These are phyloP conservation scores for Rhinichthys klamathensis DNA, from an alignment of 2,113 vertebrate genomes.

Conservation along the genomic window DNA sequence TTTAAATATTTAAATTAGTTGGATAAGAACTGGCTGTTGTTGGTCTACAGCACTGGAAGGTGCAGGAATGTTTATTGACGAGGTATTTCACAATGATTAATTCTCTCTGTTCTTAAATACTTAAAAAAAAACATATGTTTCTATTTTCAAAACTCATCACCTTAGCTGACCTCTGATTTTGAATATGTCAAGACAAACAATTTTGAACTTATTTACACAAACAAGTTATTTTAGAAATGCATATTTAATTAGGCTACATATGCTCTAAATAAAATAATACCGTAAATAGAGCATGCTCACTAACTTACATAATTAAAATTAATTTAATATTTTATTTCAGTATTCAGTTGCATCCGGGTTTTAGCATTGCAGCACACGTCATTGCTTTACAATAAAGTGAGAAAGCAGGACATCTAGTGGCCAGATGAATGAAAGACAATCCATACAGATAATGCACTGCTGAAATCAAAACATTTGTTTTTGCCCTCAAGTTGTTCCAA, in stretches of 20 bases:
- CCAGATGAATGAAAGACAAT: neutral
- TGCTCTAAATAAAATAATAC: neutral
- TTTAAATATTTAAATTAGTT: neutral
- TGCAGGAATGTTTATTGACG: neutral
- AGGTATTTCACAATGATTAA: neutral
- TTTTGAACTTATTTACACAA: neutral
- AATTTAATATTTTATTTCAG: neutral
- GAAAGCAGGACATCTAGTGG: slow-evolving; percentile 27
- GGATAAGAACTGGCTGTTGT: neutral
- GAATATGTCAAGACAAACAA: neutral
- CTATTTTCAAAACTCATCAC: neutral
- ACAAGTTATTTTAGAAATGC: too few species aligned
- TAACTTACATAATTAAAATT: neutral
- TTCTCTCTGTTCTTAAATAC: neutral
- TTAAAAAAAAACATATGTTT: neutral
- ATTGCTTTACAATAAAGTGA: neutral
- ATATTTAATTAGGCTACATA: too few species aligned
- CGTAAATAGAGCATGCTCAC: neutral
- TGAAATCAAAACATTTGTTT: neutral
- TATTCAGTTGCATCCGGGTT: neutral
- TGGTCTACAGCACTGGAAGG: neutral
- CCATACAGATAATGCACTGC: neutral
- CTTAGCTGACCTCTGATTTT: neutral
- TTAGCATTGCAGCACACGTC: neutral
- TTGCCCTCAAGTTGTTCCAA: too few species aligned